Evolutionary conservation across 1,140 invertebrate species (phyloP).

Genomic region (Trissolcus basalis): DNA sequence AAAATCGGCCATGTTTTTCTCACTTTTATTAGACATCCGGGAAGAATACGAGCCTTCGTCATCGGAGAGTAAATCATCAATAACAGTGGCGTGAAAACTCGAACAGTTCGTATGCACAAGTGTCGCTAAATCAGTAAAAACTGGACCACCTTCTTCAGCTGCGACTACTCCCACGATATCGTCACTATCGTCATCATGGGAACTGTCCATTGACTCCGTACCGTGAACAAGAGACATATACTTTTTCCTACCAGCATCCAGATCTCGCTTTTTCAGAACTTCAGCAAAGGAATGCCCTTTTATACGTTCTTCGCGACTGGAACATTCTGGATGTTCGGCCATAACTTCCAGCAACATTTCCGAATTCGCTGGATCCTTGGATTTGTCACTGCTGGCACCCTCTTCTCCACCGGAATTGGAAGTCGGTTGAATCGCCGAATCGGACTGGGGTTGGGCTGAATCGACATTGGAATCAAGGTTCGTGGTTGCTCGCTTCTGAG

Average conservation of each 20-base stretch:
- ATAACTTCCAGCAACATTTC: not conserved
- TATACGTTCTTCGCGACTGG: too few species aligned
- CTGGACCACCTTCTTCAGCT: slow-evolving; percentile 68
- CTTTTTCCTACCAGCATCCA: slow-evolving; percentile 58
- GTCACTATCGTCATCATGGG: slow-evolving; percentile 72
- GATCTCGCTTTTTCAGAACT: too few species aligned
- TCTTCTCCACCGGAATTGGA: slow-evolving; percentile 31
- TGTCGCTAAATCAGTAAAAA: slow-evolving; percentile 76
- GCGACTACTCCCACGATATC: slow-evolving; percentile 67
- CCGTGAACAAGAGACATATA: slow-evolving; percentile 64
- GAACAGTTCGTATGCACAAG: slow-evolving; percentile 70
- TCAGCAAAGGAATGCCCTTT: too few species aligned
- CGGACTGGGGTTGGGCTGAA: not conserved
- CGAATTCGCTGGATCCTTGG: slow-evolving; percentile 46
- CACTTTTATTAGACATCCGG: slow-evolving; percentile 93
- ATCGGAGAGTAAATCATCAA: slow-evolving; percentile 83
- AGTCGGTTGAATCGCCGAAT: not conserved
- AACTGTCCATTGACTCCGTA: slow-evolving; percentile 69
- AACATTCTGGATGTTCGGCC: too few species aligned
- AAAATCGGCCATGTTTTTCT: slow-evolving; percentile 95
- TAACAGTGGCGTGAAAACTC: slow-evolving; percentile 67
- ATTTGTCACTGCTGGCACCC: slow-evolving; percentile 44
- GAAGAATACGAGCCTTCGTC: slow-evolving; percentile 90
- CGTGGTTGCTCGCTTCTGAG: not conserved
- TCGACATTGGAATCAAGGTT: not conserved